Evolutionary conservation across 2,888 invertebrate genomes (phyloP).

Genomic region (Bellardia bayeri): DNA sequence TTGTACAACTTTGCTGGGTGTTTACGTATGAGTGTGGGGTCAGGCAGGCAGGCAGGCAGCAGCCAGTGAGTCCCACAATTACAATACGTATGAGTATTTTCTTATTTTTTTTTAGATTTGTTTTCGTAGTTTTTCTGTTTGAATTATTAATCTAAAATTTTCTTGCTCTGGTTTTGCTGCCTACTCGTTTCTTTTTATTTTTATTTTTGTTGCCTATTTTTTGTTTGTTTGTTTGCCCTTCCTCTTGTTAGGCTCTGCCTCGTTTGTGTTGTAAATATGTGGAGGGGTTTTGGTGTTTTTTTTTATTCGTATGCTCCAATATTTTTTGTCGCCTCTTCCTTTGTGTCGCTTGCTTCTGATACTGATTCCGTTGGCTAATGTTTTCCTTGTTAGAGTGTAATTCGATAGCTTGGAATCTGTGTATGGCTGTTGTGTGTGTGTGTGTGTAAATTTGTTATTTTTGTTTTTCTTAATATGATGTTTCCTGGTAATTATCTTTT

Average conservation of each 20-base stretch:
- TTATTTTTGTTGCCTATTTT: too few relatives aligned
- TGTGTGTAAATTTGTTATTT: constrained; percentile 4
- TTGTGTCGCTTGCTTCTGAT: constrained; percentile 53
- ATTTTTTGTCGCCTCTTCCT: constrained; percentile 41
- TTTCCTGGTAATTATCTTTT: constrained; percentile 71
- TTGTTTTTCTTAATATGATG: constrained; percentile 66
- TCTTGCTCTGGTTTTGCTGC: constrained; percentile 34
- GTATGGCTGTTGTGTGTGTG: constrained; percentile 7
- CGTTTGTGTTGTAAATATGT: constrained; percentile 9
- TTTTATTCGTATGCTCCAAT: constrained; percentile 33
- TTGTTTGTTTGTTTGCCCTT: not conserved
- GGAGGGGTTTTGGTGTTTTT: constrained; percentile 42
- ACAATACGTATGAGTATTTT: constrained; percentile 46
- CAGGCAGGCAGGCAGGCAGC: constrained; percentile 20
- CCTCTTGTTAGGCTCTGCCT: constrained; percentile 14
- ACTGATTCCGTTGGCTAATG: constrained; percentile 46
- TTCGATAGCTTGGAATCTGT: constrained; percentile 41
- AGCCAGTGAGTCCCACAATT: constrained; percentile 25
- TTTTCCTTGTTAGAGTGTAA: constrained; percentile 53
- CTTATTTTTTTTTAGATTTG: constrained; percentile 13
- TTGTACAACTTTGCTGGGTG: not conserved
- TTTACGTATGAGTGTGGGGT: not conserved
- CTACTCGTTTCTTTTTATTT: constrained; percentile 17
- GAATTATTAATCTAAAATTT: constrained; percentile 40
- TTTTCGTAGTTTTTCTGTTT: constrained; percentile 32